Evolutionary conservation across 2,797 vertebrate species (phyloP).

Genomic region (Urosaurus nigricauda): DNA sequence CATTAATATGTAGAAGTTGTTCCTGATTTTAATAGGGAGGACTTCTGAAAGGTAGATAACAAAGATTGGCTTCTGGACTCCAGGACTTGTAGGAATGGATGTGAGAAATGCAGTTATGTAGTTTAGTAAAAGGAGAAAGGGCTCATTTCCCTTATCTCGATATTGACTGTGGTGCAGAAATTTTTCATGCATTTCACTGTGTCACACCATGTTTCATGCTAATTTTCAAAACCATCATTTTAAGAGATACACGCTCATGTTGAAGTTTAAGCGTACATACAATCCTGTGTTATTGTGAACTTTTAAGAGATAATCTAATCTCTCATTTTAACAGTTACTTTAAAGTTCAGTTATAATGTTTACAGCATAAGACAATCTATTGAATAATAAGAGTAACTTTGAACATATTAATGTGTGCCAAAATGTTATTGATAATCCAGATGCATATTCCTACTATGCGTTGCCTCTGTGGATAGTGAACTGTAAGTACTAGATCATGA

Average conservation of each 20-base stretch:
- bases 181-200: background rate
- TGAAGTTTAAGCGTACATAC: background rate
- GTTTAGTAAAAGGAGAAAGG: background rate
- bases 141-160: background rate
- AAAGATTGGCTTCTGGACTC: background rate
- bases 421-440: background rate
- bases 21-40: background rate
- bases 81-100: background rate
- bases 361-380: background rate
- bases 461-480: background rate
- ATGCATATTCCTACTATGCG: background rate
- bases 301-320: background rate
- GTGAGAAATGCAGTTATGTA: background rate
- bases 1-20: background rate
- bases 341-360: too few relatives aligned
- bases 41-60: background rate
- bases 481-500: background rate
- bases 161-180: rapidly evolving
- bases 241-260: background rate
- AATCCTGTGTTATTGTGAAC: background rate
- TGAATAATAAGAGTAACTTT: background rate
- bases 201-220: background rate
- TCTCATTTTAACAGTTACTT: background rate
- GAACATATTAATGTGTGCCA: background rate
- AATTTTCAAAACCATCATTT: background rate